phyloP scores from a whole-genome alignment of 2,797 vertebrate genomes.

The Champsocephalus esox region DNA sequence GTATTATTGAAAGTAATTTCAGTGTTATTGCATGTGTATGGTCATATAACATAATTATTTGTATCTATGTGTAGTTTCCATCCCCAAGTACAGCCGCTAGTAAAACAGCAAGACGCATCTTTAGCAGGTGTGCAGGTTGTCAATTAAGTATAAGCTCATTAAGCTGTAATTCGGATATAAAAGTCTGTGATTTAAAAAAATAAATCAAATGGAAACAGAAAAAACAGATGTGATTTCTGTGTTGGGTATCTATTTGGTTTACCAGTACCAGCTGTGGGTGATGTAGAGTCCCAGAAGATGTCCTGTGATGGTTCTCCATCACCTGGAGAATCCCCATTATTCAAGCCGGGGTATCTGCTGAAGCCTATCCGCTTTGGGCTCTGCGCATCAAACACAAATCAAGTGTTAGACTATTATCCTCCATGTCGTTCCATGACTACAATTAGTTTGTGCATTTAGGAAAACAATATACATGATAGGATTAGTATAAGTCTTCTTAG shows the following conservation, averaged over 20 bases:
- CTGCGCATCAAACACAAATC: conserved; percentile 31
- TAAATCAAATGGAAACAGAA: neutral
- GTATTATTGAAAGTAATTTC: neutral
- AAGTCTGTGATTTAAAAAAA: neutral
- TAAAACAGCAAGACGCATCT: neutral
- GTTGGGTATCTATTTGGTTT: conserved; percentile 43
- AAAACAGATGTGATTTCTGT: neutral
- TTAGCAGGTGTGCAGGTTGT: neutral
- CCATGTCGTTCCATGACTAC: neutral
- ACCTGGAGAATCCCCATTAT: conserved; percentile 85
- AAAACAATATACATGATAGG: neutral
- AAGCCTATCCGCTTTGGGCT: conserved; percentile 73
- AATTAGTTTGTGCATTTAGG: neutral
- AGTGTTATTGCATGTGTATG: neutral
- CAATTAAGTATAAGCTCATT: neutral
- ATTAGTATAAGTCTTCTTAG: neutral
- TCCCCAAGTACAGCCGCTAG: neutral
- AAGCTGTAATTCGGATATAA: neutral
- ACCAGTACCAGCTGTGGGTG: conserved; percentile 87
- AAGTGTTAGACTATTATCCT: neutral
- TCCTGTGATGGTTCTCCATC: conserved; percentile 91
- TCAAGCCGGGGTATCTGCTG: conserved; percentile 51
- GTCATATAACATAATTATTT: neutral
- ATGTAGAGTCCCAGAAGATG: conserved; percentile 95
- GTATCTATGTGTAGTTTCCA: neutral